Conservation (phyloP, 2,113 vertebrate species). For the Archocentrus centrarchus region DNA sequence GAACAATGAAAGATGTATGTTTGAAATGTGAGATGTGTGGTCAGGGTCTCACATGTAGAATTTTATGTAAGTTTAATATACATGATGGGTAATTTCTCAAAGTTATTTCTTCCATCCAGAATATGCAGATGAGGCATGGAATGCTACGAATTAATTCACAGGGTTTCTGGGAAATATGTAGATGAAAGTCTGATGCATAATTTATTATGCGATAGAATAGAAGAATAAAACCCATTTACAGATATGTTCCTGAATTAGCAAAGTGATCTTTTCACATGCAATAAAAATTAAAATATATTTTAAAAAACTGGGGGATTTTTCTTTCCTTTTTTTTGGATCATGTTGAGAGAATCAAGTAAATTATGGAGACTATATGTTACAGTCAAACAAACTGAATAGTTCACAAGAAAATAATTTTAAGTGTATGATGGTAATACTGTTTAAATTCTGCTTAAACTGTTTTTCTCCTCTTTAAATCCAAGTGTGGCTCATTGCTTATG, state of each 20-base stretch:
- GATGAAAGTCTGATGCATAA: not conserved
- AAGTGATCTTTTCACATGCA: not conserved
- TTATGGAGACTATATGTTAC: not conserved
- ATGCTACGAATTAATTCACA: too few relatives aligned
- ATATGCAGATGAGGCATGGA: too few relatives aligned
- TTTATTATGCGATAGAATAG: not conserved
- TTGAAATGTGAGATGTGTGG: not conserved
- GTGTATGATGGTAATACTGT: not conserved
- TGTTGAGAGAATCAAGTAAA: not conserved
- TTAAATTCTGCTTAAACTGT: not conserved
- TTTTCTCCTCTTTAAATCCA: not conserved
- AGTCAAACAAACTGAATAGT: not conserved
- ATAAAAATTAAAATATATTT: not conserved
- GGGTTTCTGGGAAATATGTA: too few relatives aligned
- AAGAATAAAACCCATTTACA: not conserved
- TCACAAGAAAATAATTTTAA: not conserved
- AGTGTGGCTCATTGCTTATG: not conserved
- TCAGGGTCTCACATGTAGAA: not conserved
- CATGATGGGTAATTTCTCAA: not conserved
- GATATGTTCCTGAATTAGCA: not conserved
- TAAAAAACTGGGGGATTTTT: not conserved
- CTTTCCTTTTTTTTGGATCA: not conserved
- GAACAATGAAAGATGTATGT: not conserved
- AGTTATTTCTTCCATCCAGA: not conserved
- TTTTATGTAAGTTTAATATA: not conserved